A percentile compares a stretch with the other conserved stretches of the same genome.
phyloP scores from a whole-genome alignment of 2,113 vertebrate species.

The Sigmodon hispidus region DNA sequence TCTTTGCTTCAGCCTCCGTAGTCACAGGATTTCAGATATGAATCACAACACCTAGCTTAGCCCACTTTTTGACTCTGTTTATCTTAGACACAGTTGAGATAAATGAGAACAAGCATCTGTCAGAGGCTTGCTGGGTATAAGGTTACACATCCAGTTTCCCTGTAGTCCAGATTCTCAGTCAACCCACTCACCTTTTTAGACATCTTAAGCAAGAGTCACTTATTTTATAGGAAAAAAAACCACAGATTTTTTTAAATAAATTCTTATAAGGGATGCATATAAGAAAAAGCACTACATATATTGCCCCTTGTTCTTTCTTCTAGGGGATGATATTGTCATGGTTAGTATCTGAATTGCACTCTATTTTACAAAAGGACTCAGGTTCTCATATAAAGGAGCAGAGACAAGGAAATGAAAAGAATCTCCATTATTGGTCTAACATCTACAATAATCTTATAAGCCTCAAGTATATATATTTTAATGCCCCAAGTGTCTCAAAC shows the following conservation, averaged over 20 bases:
- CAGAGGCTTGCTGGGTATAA: background rate
- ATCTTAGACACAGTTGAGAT: background rate
- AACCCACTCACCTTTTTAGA: background rate
- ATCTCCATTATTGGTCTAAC: background rate
- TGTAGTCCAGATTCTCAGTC: background rate
- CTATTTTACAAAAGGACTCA: background rate
- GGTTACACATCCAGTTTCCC: background rate
- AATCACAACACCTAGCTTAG: background rate
- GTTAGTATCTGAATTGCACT: background rate
- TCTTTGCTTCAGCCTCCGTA: background rate
- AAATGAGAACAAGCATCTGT: background rate
- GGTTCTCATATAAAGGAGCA: background rate
- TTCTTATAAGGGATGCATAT: background rate
- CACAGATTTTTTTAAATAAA: background rate
- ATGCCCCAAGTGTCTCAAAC: background rate
- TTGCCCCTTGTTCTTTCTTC: background rate
- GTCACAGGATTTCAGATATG: background rate
- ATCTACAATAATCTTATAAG: background rate
- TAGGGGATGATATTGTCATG: background rate
- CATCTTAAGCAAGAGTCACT: background rate
- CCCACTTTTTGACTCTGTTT: background rate
- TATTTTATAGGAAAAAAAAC: constrained; percentile 46
- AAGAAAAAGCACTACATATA: background rate
- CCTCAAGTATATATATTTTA: background rate
- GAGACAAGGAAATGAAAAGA: background rate